Base-by-base conservation (phyloP, 2,888 invertebrate genomes). In the Geotrupes spiniger region DNA sequence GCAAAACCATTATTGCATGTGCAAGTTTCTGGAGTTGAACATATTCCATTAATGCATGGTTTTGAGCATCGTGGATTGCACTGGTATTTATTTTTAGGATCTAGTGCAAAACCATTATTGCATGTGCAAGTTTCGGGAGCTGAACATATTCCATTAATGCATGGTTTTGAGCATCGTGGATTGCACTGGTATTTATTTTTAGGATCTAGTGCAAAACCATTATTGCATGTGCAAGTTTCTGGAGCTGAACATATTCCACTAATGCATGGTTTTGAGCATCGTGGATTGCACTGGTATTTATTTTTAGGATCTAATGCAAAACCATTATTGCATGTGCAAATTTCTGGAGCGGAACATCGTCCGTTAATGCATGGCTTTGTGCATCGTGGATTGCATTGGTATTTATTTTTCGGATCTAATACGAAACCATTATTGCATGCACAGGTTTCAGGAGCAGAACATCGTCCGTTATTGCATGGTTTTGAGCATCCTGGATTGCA, bases 181-280 rank as follows among this genome's bases (percentile, higher is more conserved):
- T 46, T 46, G 37, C 58, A 58, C 15, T 44, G 21, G 11, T 47
- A 54, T 42, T 44, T 46, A 44, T 50, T 49, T 27, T 52, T 52
- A 8, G 42, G 36, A 16, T 47, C 47, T 1, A 36, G 6, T 9
- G 37, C 2, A 15, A 42, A 47, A 3, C 47, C 47, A 17, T 26
- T 26, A 1, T 12, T 42, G 21, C 44, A 45, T 2, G 53, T 46
- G 45, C 70, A 70, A 2, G 42, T 48, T 46, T 66, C 60, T 3
- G 69, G 69, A 1, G 59, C 60, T 1, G 54, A 45, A 45, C 70
- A 70, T 5, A 60, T 62, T 0, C 75, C 76, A 50, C 78, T 70
- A 1, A 53, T 52, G 53, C 78, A 78, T 4, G 62, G 56, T 1
- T 62, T 47, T 1, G 49, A 42, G 36, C 62, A 63, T 16, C 73